Evolutionary conservation across 23 tunicate species (phyloP), one percentile per base, ranked within the genome.

Genomic region (Halocynthia roretzi): DNA sequence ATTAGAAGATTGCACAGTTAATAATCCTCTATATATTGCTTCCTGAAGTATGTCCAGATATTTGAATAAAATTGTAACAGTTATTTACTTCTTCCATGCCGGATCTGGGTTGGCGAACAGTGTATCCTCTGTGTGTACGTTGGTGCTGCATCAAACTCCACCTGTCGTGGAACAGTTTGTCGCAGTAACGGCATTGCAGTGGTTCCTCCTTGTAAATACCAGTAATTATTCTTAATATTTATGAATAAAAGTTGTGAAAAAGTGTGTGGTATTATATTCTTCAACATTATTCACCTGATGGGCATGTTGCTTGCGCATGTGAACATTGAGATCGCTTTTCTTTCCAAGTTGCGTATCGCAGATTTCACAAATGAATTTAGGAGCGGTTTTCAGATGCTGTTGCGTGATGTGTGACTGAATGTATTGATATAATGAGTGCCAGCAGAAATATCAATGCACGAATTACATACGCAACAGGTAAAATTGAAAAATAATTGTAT

Each of bases 71-170:
- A 31, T 31, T 60, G 17, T 15, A 60, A n/a, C n/a, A 57, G 62
- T 57, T 11, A 14, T 10, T n/a, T 15, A 15, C 64, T 22, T 21
- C 53, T 8, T 70, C 61, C 44, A 31, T 31, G 4, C 44, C 44
- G 44, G 44, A 21, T 81, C 77, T 10, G 78, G 18, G 21, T 55
- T 71, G 78, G 53, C 86, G 51, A 12, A 58, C 20, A 8, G 77
- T 87, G 58, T 74, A 77, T 23, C 83, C 85, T 77, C 95, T 77
- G 65, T 94, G 99, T 6, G 99, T 88, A 50, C 86, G 74, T 76
- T 94, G 99, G 78, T 94, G 99, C 71, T 88, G 92, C 96, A 89
- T 94, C 81, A 94, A 74, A 56, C 89, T 88, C 95, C 95, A 94
- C 19, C 99, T 91, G 75, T 94, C 99, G 75, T 94, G 99, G 61